Evolutionary conservation across 2,113 vertebrate genomes (phyloP).

Genomic region (Todiramphus chloris): DNA sequence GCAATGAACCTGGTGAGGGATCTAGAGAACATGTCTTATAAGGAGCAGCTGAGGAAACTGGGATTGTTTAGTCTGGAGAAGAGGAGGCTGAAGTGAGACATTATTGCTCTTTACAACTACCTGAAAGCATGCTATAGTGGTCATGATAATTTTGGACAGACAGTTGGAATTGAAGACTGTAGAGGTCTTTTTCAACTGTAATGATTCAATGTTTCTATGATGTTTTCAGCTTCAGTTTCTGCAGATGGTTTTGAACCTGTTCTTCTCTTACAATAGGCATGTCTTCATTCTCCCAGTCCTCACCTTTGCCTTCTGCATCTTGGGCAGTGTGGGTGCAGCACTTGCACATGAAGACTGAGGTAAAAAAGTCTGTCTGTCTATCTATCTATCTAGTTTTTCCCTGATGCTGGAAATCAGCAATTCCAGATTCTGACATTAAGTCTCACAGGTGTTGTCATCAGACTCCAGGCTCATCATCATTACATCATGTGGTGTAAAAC

Average conservation of each 20-base stretch:
- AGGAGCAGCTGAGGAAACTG: no score
- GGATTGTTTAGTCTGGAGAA: no score
- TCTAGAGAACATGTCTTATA: no score
- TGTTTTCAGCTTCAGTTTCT: not conserved
- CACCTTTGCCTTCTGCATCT: not conserved
- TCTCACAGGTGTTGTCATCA: not conserved
- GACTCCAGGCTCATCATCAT: not conserved
- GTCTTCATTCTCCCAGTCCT: not conserved
- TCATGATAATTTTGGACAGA: no score
- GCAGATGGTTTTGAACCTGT: not conserved
- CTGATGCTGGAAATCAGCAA: not conserved
- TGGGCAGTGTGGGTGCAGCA: not conserved
- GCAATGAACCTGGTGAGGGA: no score
- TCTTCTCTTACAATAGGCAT: not conserved
- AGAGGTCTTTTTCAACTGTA: no score
- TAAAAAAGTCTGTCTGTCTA: not conserved
- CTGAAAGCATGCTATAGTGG: no score
- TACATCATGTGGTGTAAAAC: not conserved
- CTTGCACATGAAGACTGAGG: not conserved
- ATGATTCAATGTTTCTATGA: no score
- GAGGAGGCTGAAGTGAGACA: no score
- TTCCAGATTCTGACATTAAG: not conserved
- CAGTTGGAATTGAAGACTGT: no score
- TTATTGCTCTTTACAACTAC: no score
- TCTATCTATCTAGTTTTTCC: not conserved